These are phyloP conservation scores for Agapostemon virescens DNA, from an alignment of 2,888 invertebrate genomes.

Conservation along the genomic window DNA sequence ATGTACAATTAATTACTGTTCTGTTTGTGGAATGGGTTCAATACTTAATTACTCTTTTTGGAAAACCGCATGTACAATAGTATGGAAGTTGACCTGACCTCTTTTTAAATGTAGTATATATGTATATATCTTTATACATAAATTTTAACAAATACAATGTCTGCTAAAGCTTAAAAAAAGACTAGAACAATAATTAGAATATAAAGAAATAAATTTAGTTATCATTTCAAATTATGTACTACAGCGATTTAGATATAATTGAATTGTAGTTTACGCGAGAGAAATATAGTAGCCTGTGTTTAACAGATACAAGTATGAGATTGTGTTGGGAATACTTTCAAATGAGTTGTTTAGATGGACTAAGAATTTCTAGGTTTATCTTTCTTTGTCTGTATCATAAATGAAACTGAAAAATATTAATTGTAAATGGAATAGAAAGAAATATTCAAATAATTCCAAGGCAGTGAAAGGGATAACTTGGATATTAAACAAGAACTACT, in stretches of 20 bases:
- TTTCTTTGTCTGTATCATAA: background rate
- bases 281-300: background rate
- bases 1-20: background rate
- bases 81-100: background rate
- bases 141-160: constrained; percentile 1
- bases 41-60: background rate
- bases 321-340: too few species aligned
- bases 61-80: background rate
- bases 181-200: background rate
- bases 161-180: background rate
- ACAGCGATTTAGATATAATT: background rate
- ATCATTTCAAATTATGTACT: background rate
- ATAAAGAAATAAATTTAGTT: background rate
- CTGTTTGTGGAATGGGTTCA: background rate
- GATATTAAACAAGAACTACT: background rate
- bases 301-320: background rate
- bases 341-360: background rate
- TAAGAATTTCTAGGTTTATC: background rate
- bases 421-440: background rate
- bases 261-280: background rate
- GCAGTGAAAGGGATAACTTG: background rate
- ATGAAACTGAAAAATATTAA: background rate
- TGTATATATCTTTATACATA: background rate
- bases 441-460: background rate
- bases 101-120: background rate